Evolutionary conservation across 2,888 invertebrate species (phyloP), one percentile per base, ranked within the genome.

Genomic region (Oithona nana): DNA sequence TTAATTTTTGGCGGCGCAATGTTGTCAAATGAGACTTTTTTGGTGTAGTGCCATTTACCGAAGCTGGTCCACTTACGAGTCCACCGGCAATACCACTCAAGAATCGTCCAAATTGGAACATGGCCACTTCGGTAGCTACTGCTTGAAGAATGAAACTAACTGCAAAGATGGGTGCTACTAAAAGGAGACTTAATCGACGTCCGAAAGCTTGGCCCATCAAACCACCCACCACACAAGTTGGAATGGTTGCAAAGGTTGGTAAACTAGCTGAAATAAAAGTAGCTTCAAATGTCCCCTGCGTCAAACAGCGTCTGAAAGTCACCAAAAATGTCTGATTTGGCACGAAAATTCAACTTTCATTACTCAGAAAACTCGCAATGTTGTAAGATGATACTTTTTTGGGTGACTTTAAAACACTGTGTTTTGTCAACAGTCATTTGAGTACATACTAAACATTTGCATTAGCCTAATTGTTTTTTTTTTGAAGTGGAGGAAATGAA

Each of bases 181-280:
- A 26, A 13, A 59, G 59, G 4, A 49, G 22, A 16, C 26, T 49
- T 1, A 28, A 22, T 20, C 50, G 2, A 22, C 59, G n/a, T 24
- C 59, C 59, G n/a, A 48, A 59, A 28, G n/a, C 24, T 13, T 59
- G 59, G 16, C 59, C 59, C 59, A 59, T 20, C 1, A 59, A n/a
- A 4, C 59, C 59, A 16, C 59, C 59, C 6, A 59, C 22, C n/a
- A 48, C 50, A 3, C 59, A 59, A 16, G 59, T 59, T 24, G 59
- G 49, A 48, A 59, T 59, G 26, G 29, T 59, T 22, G 48, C 59
- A 48, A 59, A 39, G 13, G 31, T 39, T 1, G 59, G 29, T n/a
- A 59, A 24, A 50, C 59, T 59, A 20, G 50, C 59, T 59, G 28
- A 26, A 54, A 51, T 51, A 6, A 51, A n/a, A n/a, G n/a, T n/a